These are phyloP conservation scores for Melinaea marsaeus DNA, from an alignment of 2,888 invertebrate species.

Conservation along the genomic window DNA sequence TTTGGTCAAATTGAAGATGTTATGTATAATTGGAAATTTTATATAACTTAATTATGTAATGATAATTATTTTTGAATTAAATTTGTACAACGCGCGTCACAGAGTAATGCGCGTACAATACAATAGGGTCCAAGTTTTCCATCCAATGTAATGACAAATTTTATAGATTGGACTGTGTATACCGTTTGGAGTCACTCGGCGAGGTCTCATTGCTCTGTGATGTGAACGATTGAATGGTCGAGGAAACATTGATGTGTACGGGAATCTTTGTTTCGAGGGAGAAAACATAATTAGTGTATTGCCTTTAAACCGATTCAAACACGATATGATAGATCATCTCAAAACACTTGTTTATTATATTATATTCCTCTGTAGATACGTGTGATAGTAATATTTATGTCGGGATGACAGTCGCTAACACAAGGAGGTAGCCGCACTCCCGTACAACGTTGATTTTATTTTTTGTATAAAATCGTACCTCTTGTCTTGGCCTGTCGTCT, in stretches of 20 bases:
- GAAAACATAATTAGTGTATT: slow-evolving; percentile 69
- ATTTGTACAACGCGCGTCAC: slow-evolving; percentile 56
- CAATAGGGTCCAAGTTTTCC: slow-evolving; percentile 74
- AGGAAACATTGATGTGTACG: slow-evolving; percentile 73
- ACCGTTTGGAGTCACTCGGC: slow-evolving; percentile 60
- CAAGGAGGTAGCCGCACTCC: slow-evolving; percentile 61
- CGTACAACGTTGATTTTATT: slow-evolving; percentile 74
- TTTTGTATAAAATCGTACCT: slow-evolving; percentile 76
- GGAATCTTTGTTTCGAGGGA: slow-evolving; percentile 72
- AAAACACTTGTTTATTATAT: slow-evolving; percentile 25
- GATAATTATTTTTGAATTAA: slow-evolving; percentile 48
- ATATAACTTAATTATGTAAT: slow-evolving; percentile 49
- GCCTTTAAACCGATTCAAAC: too few relatives aligned
- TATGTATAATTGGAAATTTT: slow-evolving; percentile 44
- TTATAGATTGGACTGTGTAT: slow-evolving; percentile 62
- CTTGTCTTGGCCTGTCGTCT: slow-evolving; percentile 78
- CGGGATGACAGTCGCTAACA: slow-evolving; percentile 76
- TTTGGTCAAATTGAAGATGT: slow-evolving; percentile 64
- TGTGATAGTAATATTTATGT: slow-evolving; percentile 73
- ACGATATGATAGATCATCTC: too few relatives aligned
- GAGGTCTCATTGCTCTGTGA: slow-evolving; percentile 59
- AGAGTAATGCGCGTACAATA: slow-evolving; percentile 60
- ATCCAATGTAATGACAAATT: slow-evolving; percentile 66
- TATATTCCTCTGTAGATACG: slow-evolving; percentile 56
- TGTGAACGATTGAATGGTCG: slow-evolving; percentile 37